Percentiles rank a stretch among this genome's conserved stretches.
phyloP scores from a whole-genome alignment of 1,140 invertebrate genomes.

The Zaprionus nigranus region DNA sequence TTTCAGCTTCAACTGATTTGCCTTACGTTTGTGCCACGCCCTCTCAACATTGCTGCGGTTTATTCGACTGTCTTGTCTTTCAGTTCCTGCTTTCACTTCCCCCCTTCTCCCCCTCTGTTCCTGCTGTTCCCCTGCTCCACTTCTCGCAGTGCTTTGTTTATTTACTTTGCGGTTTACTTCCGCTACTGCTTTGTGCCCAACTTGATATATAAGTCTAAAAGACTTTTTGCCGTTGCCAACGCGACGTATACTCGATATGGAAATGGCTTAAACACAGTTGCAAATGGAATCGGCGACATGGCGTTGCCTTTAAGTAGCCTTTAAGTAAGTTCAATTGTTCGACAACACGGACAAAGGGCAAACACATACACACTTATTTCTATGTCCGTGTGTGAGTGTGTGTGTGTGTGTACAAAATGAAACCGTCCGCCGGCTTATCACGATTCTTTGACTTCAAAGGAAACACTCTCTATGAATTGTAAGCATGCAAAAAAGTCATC shows the following conservation, averaged over 20 bases:
- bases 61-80: conserved; percentile 23
- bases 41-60: neutral
- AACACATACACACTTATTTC: neutral
- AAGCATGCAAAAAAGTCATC: conserved; percentile 2
- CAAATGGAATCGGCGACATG: neutral
- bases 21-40: neutral
- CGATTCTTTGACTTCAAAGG: neutral
- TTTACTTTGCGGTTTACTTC: conserved; percentile 55
- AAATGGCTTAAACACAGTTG: conserved; percentile 8
- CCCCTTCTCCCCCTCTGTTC: no score
- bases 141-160: conserved; percentile 25
- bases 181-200: conserved; percentile 7
- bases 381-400: neutral
- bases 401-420: neutral
- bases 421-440: neutral
- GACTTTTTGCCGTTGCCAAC: conserved; percentile 5
- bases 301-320: conserved; percentile 7
- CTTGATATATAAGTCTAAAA: conserved; percentile 5
- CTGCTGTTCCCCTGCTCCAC: neutral
- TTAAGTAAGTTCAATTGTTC: conserved; percentile 10
- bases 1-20: neutral
- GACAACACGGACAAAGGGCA: neutral
- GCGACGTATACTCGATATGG: conserved; percentile 3
- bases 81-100: neutral
- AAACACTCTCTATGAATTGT: neutral